Base-by-base conservation (phyloP, 1,140 invertebrate genomes). In the Monochamus saltuarius region DNA sequence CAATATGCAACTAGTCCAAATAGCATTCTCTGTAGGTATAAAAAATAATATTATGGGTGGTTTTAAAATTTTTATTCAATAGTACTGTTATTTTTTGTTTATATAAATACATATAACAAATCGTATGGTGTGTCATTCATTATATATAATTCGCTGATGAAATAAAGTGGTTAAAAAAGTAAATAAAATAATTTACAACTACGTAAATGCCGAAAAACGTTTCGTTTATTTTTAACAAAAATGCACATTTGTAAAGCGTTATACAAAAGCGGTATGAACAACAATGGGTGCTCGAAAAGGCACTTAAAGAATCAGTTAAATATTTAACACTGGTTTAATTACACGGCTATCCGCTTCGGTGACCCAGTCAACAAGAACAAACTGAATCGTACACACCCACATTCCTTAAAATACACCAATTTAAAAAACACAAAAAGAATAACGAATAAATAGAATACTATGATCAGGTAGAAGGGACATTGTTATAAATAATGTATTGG, bases 101-200 rank as follows among this genome's bases (percentile, higher is more conserved):
- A 51, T 65, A 67, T 67, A 67, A 60, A 67, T 56, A 56, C 53
- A 56, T 56, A 45, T 68, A 65, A 65, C 61, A 68, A 59, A 65
- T 65, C 62, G 59, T 46, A 65, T 61, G 61, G 50, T 56, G 63
- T 65, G 64, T 66, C 59, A 68, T 70, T 68, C 66, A 70, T 70
- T 70, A 70, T 67, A 22, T 65, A 65, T 68, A 68, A 66, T 54
- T 65, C 62, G 66, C 68, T 63, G 60, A 60, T 62, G 51, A 64
- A 61, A 37, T 57, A 54, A 52, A 57, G n/a, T 16, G 57, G 62
- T 58, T 35, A 65, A 56, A 64, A 40, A 65, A 61, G 56, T 54
- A 63, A 59, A 57, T 65, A 65, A 59, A 65, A 65, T 56, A 65
- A 55, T 59, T 56, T 65, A 65, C 52, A 62, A 65, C 56, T 66